Conservation (phyloP, 37 sponge, comb jelly and placozoan genomes). For the Spongilla lacustris region DNA sequence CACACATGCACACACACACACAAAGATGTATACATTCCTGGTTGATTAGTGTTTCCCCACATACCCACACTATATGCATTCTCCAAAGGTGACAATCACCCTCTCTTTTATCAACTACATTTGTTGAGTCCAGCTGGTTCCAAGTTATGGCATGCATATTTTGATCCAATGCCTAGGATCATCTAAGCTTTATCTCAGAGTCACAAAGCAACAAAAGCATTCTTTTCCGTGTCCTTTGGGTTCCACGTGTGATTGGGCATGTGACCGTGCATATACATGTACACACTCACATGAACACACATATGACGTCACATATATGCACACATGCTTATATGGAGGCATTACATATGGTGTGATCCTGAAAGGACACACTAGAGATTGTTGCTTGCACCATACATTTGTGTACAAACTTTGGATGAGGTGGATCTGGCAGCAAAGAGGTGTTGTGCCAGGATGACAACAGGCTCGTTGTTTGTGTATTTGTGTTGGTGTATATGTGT, state of each 20-base stretch:
- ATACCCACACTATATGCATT: background rate
- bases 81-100: background rate
- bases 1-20: background rate
- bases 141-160: background rate
- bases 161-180: background rate
- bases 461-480: too few relatives aligned
- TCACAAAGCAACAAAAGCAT: too few relatives aligned
- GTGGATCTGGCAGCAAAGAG: background rate
- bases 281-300: too few relatives aligned
- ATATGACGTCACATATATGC: too few relatives aligned
- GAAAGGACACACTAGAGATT: too few relatives aligned
- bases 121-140: background rate
- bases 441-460: too few relatives aligned
- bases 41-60: background rate
- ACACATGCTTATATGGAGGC: too few relatives aligned
- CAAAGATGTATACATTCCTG: background rate
- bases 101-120: background rate
- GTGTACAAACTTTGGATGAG: background rate
- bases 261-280: too few relatives aligned
- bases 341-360: too few relatives aligned
- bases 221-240: background rate
- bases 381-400: too few relatives aligned
- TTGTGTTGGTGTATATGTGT: too few relatives aligned
- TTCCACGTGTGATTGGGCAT: background rate
- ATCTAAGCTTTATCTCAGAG: too few relatives aligned